Evolutionary conservation across 1,140 invertebrate species (phyloP).

Genomic region (Aphaenogaster rudis): DNA sequence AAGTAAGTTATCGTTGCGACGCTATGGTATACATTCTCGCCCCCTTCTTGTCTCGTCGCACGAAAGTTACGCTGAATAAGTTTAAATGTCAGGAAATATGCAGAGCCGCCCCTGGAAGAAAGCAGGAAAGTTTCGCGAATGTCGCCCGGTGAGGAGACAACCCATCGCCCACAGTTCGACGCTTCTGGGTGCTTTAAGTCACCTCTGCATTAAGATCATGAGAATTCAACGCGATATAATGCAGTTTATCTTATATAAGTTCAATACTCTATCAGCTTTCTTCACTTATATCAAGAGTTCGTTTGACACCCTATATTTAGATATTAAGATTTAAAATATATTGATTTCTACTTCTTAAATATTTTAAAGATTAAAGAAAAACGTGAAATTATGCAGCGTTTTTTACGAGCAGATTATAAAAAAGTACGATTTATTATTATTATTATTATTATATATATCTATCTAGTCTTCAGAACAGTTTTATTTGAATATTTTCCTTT

Average conservation of each 20-base stretch:
- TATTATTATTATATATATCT: not conserved
- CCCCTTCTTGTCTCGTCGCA: constrained; percentile 19
- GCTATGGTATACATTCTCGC: constrained; percentile 18
- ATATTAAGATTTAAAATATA: not conserved
- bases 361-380: not conserved
- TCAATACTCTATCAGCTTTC: not conserved
- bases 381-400: not conserved
- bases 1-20: constrained; percentile 55
- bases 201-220: constrained; percentile 40
- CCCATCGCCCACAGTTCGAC: constrained; percentile 10
- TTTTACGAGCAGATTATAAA: not conserved
- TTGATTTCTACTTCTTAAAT: not conserved
- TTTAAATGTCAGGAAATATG: constrained; percentile 63
- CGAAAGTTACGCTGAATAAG: constrained; percentile 39
- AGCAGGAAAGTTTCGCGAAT: constrained; percentile 52
- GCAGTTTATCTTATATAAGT: not conserved
- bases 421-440: not conserved
- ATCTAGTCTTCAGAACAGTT: not conserved
- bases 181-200: constrained; percentile 20
- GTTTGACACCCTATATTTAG: not conserved
- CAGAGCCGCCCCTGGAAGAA: constrained; percentile 45
- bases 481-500: not conserved
- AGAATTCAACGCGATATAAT: not conserved
- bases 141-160: constrained; percentile 27
- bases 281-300: not conserved